These are phyloP conservation scores for Ctenosaura bakeri DNA, from an alignment of 2,797 vertebrate species.

Conservation along the genomic window DNA sequence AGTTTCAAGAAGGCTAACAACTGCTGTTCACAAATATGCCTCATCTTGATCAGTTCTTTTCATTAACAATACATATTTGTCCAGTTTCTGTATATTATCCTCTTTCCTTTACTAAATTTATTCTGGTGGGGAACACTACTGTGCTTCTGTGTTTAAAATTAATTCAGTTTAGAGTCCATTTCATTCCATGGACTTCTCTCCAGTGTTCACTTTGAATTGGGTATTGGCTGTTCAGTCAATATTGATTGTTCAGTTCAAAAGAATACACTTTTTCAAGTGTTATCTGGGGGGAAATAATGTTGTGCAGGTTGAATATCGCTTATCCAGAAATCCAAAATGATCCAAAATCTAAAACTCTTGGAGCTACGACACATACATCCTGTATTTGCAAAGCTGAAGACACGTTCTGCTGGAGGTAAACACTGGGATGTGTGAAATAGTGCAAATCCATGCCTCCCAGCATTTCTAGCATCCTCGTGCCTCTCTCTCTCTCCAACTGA, in stretches of 20 bases:
- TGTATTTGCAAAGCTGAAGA: no score
- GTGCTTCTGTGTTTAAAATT: not conserved
- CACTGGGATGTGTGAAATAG: no score
- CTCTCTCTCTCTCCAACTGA: no score
- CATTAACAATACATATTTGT: not conserved
- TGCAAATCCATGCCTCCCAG: no score
- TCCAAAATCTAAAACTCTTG: no score
- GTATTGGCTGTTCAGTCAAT: not conserved
- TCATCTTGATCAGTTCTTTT: not conserved
- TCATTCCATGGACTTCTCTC: not conserved
- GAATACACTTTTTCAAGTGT: not conserved
- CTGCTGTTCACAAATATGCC: not conserved
- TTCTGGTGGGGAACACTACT: not conserved
- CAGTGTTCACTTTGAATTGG: not conserved
- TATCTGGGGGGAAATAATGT: not conserved
- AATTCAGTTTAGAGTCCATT: not conserved
- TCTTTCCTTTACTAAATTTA: constrained; percentile 1
- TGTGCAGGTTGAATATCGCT: not conserved
- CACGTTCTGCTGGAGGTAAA: no score
- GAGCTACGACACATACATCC: no score
- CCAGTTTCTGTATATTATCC: not conserved
- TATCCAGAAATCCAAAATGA: no score
- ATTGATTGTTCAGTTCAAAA: not conserved
- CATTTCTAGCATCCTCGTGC: no score
- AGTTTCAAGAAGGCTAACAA: not conserved